Conservation (phyloP, 2,113 vertebrate genomes). For the Coregonus clupeaformis region DNA sequence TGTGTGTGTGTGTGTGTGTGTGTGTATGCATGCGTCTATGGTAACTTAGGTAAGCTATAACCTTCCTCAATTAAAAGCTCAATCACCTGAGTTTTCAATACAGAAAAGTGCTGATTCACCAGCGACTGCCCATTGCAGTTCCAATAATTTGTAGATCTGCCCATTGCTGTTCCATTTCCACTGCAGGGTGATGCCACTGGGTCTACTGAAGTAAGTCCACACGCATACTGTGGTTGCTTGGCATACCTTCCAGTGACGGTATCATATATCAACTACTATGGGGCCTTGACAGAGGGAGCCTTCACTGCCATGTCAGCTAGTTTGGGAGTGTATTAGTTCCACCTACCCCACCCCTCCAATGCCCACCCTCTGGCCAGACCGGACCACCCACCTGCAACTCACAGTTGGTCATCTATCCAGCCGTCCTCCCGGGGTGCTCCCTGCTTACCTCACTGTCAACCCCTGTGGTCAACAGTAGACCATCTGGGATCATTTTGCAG, state of each 20-base stretch:
- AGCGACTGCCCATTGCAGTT: background rate
- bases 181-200: too few species aligned
- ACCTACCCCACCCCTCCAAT: background rate
- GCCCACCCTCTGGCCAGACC: background rate
- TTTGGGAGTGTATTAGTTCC: slow-evolving; percentile 13
- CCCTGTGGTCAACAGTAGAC: slow-evolving; percentile 9
- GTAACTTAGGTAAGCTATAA: too few species aligned
- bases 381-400: slow-evolving; percentile 45
- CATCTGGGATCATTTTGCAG: slow-evolving; percentile 26
- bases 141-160: background rate
- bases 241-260: background rate
- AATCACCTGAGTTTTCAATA: too few species aligned
- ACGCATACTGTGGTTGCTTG: too few species aligned
- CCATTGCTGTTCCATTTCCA: too few species aligned
- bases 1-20: background rate
- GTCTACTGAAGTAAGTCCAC: too few species aligned
- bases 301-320: slow-evolving; percentile 22
- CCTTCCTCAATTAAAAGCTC: too few species aligned
- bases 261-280: slow-evolving; percentile 20
- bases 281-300: slow-evolving; percentile 22
- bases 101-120: too few species aligned
- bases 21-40: background rate
- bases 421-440: slow-evolving; percentile 15
- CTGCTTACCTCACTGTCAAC: slow-evolving; percentile 34
- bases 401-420: slow-evolving; percentile 24